Conservation (phyloP, 1,140 invertebrate species). For the Heliconius melpomene region DNA sequence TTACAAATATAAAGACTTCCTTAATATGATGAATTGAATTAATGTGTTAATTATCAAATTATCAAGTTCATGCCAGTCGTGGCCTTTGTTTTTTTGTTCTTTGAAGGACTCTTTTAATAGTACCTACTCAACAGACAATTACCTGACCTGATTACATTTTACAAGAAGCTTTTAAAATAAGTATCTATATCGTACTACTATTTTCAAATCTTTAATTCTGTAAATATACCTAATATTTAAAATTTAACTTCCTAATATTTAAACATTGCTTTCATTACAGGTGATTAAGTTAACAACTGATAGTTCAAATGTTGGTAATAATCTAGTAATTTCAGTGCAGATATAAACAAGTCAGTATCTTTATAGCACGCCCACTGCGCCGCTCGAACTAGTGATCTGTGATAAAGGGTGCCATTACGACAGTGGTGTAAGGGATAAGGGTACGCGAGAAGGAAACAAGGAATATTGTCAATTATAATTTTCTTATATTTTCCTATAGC, state of each 20-base stretch:
- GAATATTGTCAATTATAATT: not conserved
- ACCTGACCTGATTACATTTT: no score
- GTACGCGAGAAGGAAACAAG: not conserved
- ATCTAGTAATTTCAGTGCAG: slow-evolving; percentile 41
- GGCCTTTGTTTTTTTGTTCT: no score
- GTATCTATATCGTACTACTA: no score
- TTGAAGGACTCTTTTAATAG: no score
- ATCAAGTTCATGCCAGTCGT: no score
- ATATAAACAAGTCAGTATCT: slow-evolving; percentile 39
- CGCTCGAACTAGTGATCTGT: slow-evolving; percentile 42
- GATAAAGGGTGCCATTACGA: slow-evolving; percentile 43
- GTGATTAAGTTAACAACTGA: slow-evolving; percentile 46
- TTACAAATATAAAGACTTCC: no score
- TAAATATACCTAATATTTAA: no score
- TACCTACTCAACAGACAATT: no score
- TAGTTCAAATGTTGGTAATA: slow-evolving; percentile 37
- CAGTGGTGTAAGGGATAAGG: slow-evolving; percentile 35
- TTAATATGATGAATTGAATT: no score
- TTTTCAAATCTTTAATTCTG: no score
- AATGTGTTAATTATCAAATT: no score
- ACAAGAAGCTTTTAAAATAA: no score
- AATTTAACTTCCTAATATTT: slow-evolving; percentile 16
- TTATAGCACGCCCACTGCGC: slow-evolving; percentile 41
- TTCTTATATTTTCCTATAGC: not conserved
- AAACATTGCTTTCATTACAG: slow-evolving; percentile 38